phyloP scores from a whole-genome alignment of 2,888 invertebrate genomes.

The Theretra japonica region DNA sequence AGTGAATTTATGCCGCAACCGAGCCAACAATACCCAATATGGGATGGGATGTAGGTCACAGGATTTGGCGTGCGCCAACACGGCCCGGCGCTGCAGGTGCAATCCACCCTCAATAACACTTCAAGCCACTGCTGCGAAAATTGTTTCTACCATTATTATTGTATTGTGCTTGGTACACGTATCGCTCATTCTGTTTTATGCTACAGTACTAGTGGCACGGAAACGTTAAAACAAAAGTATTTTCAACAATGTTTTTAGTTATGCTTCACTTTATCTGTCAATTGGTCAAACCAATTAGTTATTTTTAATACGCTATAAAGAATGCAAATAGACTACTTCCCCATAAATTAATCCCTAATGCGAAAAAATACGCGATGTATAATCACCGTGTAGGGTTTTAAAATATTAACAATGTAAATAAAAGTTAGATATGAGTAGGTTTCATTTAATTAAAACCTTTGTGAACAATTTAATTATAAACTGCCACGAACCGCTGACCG shows the following conservation, averaged over 20 bases:
- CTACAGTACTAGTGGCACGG: not conserved
- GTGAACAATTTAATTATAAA: not conserved
- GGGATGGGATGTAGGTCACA: conserved; percentile 50
- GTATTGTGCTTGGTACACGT: not conserved
- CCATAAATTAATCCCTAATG: no score
- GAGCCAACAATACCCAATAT: conserved; percentile 48
- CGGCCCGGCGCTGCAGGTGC: conserved; percentile 47
- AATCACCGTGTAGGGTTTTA: no score
- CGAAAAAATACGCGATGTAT: no score
- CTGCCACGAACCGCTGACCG: not conserved
- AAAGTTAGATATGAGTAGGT: no score
- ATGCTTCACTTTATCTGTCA: not conserved
- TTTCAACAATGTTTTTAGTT: not conserved
- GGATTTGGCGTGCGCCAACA: conserved; percentile 52
- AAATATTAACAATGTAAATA: no score
- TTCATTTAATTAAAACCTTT: no score
- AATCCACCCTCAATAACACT: conserved; percentile 38
- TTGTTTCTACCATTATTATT: conserved; percentile 17
- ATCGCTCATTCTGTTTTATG: not conserved
- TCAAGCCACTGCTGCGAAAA: conserved; percentile 33
- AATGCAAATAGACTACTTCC: no score
- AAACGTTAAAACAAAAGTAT: not conserved
- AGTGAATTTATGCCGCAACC: conserved; percentile 50
- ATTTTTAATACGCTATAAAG: no score
- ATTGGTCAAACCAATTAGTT: not conserved